These are phyloP conservation scores for Paradisaea rubra DNA, from an alignment of 2,113 vertebrate genomes.

Conservation along the genomic window DNA sequence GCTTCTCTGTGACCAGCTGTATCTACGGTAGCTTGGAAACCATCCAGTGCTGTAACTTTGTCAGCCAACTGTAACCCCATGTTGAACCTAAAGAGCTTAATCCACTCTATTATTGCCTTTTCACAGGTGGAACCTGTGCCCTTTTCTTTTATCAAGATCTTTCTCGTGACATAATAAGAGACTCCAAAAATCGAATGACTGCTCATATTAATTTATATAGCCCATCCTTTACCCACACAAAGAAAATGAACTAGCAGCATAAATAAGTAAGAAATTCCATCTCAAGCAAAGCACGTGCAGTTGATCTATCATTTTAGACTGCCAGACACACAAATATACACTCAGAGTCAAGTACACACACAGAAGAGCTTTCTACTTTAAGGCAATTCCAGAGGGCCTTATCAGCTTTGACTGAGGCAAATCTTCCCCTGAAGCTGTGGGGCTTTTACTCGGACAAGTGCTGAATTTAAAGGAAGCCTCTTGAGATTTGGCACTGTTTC, in stretches of 20 bases:
- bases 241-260: background rate
- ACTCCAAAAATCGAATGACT: constrained; percentile 20
- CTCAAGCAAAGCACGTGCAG: background rate
- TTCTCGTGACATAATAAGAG: constrained; percentile 44
- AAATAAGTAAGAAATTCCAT: background rate
- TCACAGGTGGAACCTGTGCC: constrained; percentile 67
- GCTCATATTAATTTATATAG: background rate
- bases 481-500: background rate
- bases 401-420: background rate
- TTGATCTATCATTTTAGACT: constrained; percentile 38
- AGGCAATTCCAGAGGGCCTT: background rate
- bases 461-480: background rate
- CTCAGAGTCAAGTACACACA: background rate
- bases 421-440: background rate
- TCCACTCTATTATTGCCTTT: constrained; percentile 62
- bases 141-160: constrained; percentile 61
- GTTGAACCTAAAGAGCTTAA: constrained; percentile 62
- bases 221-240: background rate
- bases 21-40: constrained; percentile 68
- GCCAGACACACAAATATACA: background rate
- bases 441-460: background rate
- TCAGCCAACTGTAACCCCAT: constrained; percentile 51
- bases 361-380: background rate
- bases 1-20: constrained; percentile 65
- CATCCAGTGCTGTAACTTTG: constrained; percentile 67